Evolutionary conservation across 1,140 invertebrate species (phyloP), one percentile per base, ranked within the genome.

Genomic region (Drosophila miranda): DNA sequence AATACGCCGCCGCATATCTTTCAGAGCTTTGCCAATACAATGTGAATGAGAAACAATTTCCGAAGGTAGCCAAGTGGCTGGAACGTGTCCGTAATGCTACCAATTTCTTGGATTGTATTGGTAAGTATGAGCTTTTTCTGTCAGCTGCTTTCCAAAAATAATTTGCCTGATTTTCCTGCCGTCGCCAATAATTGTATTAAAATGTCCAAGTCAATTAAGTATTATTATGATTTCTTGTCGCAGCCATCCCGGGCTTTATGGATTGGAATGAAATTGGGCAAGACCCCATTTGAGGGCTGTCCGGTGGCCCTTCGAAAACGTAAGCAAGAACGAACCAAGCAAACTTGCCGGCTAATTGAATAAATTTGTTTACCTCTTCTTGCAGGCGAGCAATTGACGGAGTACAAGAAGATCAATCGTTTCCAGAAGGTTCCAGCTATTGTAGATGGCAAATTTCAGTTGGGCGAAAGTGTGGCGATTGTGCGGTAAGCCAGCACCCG

Each of bases 401-500:
- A 96, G 74, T 98, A 92, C 91, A 91, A 92, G 58, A 91, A 93
- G 46, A 94, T 97, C 6, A 96, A 96, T 91, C 94, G 94, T 42
- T 95, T 97, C 75, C 92, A 95, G 83, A 95, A 94, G 91, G 94
- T 98, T 13, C 97, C 97, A 16, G 83, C 84, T 3, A 94, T 94
- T 7, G 93, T 95, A 66, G 94, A 97, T 81, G 93, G 95, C 91
- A 95, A 94, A 56, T 96, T 96, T 89, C 92, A 93, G 64, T 89
- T 97, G 9, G 93, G 93, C 23, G 96, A 98, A 93, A 97, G 96
- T 72, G 71, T 95, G 8, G 81, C 92, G 93, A 76, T 96, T 95
- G 80, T 78, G 94, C 51, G 91, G 90, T 91, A 43, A 41, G 54
- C 42, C 21, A 5, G 11, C 16, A 3, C 1, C 9, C 9, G 2